Base-by-base conservation (phyloP, 2,888 invertebrate genomes). In the Drosophila parthenogenetica region DNA sequence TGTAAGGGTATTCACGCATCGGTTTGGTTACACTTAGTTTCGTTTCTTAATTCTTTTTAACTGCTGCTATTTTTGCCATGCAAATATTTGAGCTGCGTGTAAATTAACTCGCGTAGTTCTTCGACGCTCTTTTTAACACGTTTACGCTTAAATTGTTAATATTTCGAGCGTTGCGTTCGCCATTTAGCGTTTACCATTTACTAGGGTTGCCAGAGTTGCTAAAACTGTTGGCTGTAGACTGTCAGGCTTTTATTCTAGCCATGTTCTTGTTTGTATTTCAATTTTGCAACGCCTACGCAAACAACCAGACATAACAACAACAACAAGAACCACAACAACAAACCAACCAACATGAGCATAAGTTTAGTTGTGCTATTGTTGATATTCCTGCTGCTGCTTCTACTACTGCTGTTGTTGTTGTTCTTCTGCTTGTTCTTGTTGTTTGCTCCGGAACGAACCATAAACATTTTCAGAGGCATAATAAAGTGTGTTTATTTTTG, bases 21-120 rank as follows among this genome's bases (percentile, higher is more conserved):
- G 59, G 8, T 8, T 1, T 48, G 25, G 2, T 2, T 2, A 8
- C 11, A 3, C 13, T 16, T 39, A 32, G 4, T 40, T 39, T 49
- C 51, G 39, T 42, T 61, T 66, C 64, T 81, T 79, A 81, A 78
- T 81, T 74, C 69, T 64, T 67, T 71, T 71, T 55, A 65, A 64
- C 73, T 76, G 73, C 69, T 73, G 77, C 77, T 61, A 37, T 80
- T 63, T 58, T 51, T 70, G 49, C 59, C 69, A 50, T 48, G 72
- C 82, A 88, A 88, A 84, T 85, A 88, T 84, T 84, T 84, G 77
- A 70, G 73, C 70, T 88, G 88, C 86, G 86, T 84, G 86, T 66
- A 84, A 84, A 88, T 84, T 88, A 88, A 83, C 88, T 83, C 53
- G 81, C 81, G 78, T 81, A 73, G 76, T 68, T 86, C 67, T 64